A percentile compares a stretch with the other conserved stretches of the same genome.
These are phyloP conservation scores for Fratercula arctica DNA, from an alignment of 2,797 vertebrate genomes.

Conservation along the genomic window DNA sequence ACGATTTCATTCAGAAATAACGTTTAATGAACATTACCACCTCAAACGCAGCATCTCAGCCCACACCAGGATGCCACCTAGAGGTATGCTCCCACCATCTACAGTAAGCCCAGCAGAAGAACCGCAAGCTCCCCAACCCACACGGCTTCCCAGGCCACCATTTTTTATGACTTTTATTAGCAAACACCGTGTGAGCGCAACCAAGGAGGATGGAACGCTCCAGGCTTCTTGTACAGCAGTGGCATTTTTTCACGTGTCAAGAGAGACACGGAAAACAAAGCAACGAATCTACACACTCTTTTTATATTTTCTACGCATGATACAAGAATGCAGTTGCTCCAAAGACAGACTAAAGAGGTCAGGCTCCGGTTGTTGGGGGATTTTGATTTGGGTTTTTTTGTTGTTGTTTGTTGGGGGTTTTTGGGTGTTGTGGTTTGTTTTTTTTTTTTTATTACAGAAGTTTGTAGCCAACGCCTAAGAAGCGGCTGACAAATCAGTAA, in stretches of 20 bases:
- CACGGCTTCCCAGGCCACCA: not conserved
- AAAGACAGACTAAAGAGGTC: not conserved
- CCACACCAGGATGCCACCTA: not conserved
- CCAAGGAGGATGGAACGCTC: not conserved
- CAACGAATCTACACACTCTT: not conserved
- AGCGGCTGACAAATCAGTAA: not conserved
- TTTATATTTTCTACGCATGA: not conserved
- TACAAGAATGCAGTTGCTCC: not conserved
- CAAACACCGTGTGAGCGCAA: not conserved
- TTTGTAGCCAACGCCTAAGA: not conserved
- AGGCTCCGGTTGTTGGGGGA: not conserved
- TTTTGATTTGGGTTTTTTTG: not conserved
- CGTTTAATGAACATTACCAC: fast-evolving
- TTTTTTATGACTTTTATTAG: not conserved
- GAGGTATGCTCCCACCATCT: fast-evolving
- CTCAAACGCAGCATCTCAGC: not conserved
- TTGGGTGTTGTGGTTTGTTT: too few relatives aligned
- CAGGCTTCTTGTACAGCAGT: fast-evolving
- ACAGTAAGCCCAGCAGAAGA: not conserved
- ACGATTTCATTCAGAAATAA: fast-evolving
- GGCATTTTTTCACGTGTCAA: not conserved
- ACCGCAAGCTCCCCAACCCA: not conserved
- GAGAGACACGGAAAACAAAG: not conserved
- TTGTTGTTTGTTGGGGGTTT: not conserved
- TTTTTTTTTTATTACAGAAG: not conserved